Percentiles rank a stretch among this genome's conserved stretches.
These are phyloP conservation scores for Hoplias malabaricus DNA, from an alignment of 2,113 vertebrate genomes.

Conservation along the genomic window DNA sequence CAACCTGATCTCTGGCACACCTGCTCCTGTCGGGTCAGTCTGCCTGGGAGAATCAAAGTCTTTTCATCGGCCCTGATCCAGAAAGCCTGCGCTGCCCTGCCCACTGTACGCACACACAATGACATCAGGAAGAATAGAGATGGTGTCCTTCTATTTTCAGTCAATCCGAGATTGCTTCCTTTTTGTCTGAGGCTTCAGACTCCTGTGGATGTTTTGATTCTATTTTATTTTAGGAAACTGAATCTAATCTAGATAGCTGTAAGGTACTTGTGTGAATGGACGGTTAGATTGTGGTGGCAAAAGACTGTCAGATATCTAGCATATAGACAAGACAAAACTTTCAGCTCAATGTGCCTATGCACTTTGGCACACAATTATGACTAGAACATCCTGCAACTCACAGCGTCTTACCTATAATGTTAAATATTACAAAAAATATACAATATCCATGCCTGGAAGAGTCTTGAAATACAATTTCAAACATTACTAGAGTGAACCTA, in stretches of 20 bases:
- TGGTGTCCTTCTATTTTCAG: slow-evolving; percentile 19
- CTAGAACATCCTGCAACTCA: too few relatives aligned
- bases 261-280: background rate
- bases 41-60: slow-evolving; percentile 67
- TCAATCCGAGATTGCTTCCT: slow-evolving; percentile 3
- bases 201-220: background rate
- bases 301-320: too few relatives aligned
- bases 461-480: too few relatives aligned
- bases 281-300: background rate
- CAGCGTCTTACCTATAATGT: too few relatives aligned
- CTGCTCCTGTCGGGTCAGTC: slow-evolving; percentile 71
- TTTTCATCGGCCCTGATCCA: slow-evolving; percentile 63
- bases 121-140: slow-evolving; percentile 56
- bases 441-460: too few relatives aligned
- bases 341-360: too few relatives aligned
- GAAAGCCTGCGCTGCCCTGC: slow-evolving; percentile 60
- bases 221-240: background rate
- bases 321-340: too few relatives aligned
- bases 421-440: too few relatives aligned
- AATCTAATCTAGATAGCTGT: background rate
- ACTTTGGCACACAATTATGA: too few relatives aligned
- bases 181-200: background rate
- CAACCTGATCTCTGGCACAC: slow-evolving; percentile 76
- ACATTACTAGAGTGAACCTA: too few relatives aligned
- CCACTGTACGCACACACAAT: slow-evolving; percentile 58